Evolutionary conservation across 35 echinoderm and acorn worm genomes (phyloP).

Genomic region (Ptychodera flava): DNA sequence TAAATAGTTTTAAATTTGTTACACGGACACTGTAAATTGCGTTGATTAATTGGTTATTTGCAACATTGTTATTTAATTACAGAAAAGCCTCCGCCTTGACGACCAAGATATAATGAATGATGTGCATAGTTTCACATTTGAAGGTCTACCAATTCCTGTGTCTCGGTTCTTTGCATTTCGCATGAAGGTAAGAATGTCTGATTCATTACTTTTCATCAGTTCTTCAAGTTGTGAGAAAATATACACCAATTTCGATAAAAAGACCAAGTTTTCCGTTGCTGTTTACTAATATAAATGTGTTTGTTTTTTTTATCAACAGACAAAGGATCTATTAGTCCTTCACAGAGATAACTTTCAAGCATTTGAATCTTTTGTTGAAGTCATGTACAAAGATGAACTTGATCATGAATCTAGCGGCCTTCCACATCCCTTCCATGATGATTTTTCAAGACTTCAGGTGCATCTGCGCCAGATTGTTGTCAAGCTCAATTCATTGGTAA

Average conservation of each 20-base stretch:
- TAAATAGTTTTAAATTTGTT: too few relatives aligned
- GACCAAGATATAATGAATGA: background rate
- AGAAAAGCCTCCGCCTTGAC: background rate
- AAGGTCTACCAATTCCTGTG: background rate
- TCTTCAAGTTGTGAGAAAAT: background rate
- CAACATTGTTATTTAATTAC: background rate
- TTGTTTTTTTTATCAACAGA: background rate
- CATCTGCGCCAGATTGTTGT: background rate
- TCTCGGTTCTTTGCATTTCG: background rate
- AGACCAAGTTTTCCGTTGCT: background rate
- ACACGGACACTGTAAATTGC: too few relatives aligned
- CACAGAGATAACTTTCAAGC: background rate
- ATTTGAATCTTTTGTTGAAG: background rate
- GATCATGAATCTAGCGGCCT: background rate
- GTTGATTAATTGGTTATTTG: background rate
- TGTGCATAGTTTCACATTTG: background rate
- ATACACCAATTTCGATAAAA: background rate
- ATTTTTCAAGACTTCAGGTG: background rate
- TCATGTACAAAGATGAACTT: background rate
- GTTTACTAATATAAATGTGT: background rate
- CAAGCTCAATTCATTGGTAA: background rate
- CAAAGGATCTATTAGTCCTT: background rate
- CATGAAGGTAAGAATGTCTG: background rate
- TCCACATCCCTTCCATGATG: background rate
- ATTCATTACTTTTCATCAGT: too few relatives aligned